A percentile compares a stretch with the other conserved stretches of the same genome.
Evolutionary conservation across 2,797 vertebrate genomes (phyloP).

Genomic region (Lemur catta): DNA sequence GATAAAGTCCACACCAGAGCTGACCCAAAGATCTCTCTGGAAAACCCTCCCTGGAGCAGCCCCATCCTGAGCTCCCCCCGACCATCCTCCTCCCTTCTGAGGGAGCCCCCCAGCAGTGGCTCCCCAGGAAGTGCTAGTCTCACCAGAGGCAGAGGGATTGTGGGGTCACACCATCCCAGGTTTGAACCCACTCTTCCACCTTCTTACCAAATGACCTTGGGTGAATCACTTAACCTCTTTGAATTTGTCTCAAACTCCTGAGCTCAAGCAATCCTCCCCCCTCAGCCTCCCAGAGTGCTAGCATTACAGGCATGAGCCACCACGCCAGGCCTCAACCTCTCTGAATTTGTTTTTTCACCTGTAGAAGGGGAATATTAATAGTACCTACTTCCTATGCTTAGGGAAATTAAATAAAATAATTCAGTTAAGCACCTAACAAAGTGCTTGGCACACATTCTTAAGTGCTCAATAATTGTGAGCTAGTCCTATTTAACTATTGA

Average conservation of each 20-base stretch:
- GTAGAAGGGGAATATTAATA: not conserved
- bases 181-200: not conserved
- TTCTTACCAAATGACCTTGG: not conserved
- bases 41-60: not conserved
- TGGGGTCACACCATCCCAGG: not conserved
- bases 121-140: not conserved
- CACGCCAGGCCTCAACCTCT: not conserved
- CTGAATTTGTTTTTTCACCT: not conserved
- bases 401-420: not conserved
- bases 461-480: not conserved
- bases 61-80: not conserved
- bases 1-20: not conserved
- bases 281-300: no score
- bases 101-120: not conserved
- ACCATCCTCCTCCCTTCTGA: not conserved
- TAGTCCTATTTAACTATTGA: not conserved
- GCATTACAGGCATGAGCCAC: no score
- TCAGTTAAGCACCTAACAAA: not conserved
- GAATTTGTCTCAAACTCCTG: not conserved
- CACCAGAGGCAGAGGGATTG: not conserved
- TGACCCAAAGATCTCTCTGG: not conserved
- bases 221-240: not conserved
- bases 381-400: not conserved
- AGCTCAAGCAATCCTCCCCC: no score
- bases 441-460: not conserved